Base-by-base conservation (phyloP, 2,888 invertebrate genomes). In the Bellardia pandia region DNA sequence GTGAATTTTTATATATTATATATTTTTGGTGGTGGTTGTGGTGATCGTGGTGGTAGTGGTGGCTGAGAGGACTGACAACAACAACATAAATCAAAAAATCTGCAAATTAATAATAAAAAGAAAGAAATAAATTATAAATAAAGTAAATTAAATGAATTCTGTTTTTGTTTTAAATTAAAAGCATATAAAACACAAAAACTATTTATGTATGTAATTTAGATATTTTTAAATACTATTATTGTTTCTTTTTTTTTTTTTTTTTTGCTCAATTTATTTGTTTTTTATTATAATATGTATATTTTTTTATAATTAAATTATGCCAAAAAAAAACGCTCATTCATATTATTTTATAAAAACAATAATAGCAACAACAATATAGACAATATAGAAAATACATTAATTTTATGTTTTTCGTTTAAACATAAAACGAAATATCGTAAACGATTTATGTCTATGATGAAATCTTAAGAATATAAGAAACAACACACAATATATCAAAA, bases 41-140 rank as follows among this genome's bases (percentile, higher is more conserved):
- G 86, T 85, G 68, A 79, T 77, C 53, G 85, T 83, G 76, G 82
- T 89, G 89, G 79, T 85, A 53, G 86, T 88, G 85, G 85, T 87
- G 85, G 88, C 86, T 86, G 88, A 88, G 87, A 86, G 91, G 91
- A 91, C 91, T 90, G 92, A 87, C 86, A 83, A 86, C 87, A 87
- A 87, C 87, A 87, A 87, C 77, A 86, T 87, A 92, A 92, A 92
- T 92, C 92, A 92, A 92, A 87, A 92, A 92, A 92, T 92, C 92
- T 92, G 92, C 91, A 92, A 92, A 89, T 84, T 89, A 89, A 88
- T 75, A 89, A 85, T 74, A 87, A 88, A 90, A 88, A 90, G 86
- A 89, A 86, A 88, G 48, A 86, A 87, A 79, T 69, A 82, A 88
- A 86, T 79, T 80, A 86, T 69, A 86, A 88, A 83, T 82, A 51